phyloP scores from a whole-genome alignment of 1,140 invertebrate species.

The Leptinotarsa undecemlineata region DNA sequence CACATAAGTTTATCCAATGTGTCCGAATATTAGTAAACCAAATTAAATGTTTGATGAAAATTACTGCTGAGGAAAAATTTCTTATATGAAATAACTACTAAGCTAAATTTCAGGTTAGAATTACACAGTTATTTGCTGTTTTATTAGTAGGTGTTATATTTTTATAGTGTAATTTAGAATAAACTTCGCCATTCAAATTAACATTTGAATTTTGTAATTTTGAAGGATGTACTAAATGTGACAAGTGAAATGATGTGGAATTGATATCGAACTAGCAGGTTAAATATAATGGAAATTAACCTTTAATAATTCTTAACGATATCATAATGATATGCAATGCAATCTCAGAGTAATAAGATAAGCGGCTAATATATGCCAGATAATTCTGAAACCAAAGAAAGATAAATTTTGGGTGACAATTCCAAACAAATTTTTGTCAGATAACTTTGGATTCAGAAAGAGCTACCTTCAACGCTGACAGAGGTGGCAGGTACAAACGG shows the following conservation, averaged over 20 bases:
- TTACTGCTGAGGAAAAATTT: background rate
- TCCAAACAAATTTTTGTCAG: no score
- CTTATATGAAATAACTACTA: background rate
- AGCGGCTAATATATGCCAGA: no score
- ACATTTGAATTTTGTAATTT: background rate
- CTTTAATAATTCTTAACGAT: no score
- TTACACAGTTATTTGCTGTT: conserved; percentile 8
- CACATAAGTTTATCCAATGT: background rate
- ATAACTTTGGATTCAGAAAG: no score
- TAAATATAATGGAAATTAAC: no score
- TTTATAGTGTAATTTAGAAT: conserved; percentile 18
- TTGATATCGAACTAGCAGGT: no score
- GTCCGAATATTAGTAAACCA: background rate
- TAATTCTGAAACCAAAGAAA: no score
- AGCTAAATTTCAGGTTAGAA: background rate
- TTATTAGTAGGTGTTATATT: conserved; percentile 7
- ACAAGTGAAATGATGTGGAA: background rate
- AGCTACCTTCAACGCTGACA: no score
- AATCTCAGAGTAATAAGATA: no score
- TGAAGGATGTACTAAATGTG: background rate
- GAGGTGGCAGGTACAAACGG: no score
- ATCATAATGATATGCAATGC: no score
- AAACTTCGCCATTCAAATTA: conserved; percentile 3
- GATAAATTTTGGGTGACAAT: no score
- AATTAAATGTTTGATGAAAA: background rate